Conservation (phyloP, 2,113 vertebrate species). For the Bubalus kerabau region DNA sequence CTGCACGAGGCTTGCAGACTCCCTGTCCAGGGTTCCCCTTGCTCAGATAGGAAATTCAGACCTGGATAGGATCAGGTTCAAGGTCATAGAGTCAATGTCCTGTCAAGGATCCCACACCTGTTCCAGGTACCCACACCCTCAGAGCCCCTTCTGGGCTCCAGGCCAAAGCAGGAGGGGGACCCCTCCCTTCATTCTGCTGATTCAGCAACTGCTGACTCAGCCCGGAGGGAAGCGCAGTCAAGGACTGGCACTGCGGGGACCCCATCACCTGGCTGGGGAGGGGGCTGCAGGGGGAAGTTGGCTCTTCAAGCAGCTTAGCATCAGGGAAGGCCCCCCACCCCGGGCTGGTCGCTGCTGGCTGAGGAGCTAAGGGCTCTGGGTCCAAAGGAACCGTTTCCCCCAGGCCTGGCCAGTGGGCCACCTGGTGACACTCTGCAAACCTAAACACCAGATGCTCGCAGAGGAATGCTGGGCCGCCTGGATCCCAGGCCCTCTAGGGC, state of each 20-base stretch:
- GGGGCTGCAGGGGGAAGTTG: rapidly evolving
- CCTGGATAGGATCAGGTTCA: background rate
- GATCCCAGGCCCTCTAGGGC: background rate
- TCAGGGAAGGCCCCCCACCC: background rate
- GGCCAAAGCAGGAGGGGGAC: background rate
- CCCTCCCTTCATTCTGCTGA: constrained; percentile 14
- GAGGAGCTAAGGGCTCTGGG: background rate
- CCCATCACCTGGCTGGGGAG: background rate
- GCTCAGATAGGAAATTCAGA: background rate
- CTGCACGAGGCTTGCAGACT: background rate
- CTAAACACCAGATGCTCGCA: background rate
- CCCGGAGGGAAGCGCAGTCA: background rate
- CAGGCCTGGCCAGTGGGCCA: background rate
- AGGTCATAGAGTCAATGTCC: background rate
- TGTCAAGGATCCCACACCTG: constrained; percentile 1
- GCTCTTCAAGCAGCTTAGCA: background rate
- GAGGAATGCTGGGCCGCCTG: background rate
- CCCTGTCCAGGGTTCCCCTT: background rate
- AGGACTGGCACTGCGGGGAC: background rate
- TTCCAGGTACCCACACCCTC: background rate
- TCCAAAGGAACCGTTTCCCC: background rate
- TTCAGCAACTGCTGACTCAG: constrained; percentile 48
- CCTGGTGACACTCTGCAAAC: background rate
- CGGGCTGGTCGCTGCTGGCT: background rate
- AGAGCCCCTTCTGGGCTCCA: constrained; percentile 33